Percentiles rank a stretch among this genome's conserved stretches.
These are phyloP conservation scores for Menura novaehollandiae DNA, from an alignment of 2,113 vertebrate species.

Conservation along the genomic window DNA sequence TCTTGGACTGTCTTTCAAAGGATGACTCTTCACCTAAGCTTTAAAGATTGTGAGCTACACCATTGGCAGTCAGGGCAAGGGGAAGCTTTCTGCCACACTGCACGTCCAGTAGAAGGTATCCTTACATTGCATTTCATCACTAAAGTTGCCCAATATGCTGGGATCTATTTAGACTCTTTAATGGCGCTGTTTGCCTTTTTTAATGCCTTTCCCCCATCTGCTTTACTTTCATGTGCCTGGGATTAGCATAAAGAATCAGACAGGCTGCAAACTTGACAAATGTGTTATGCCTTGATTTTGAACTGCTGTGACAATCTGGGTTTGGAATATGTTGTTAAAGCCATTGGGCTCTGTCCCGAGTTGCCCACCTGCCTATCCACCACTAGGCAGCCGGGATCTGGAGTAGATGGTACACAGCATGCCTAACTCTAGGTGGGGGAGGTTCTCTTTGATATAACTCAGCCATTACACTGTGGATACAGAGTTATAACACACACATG, in stretches of 20 bases:
- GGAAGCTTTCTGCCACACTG: background rate
- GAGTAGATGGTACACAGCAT: background rate
- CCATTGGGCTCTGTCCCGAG: background rate
- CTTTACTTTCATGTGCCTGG: slow-evolving; percentile 65
- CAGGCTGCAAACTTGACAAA: slow-evolving; percentile 72
- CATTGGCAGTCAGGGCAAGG: background rate
- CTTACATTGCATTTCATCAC: background rate
- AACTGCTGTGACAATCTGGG: slow-evolving; percentile 37
- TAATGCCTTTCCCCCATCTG: slow-evolving; percentile 71
- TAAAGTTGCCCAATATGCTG: slow-evolving; percentile 41
- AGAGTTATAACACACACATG: background rate
- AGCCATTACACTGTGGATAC: background rate
- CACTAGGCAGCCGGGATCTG: background rate
- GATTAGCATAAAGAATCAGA: slow-evolving; percentile 76
- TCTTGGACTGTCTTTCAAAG: background rate
- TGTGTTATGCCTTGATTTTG: slow-evolving; percentile 53
- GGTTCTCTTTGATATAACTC: slow-evolving; percentile 3
- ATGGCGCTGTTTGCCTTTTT: slow-evolving; percentile 33
- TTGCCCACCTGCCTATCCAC: slow-evolving; percentile 10
- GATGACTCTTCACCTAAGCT: background rate
- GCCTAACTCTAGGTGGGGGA: background rate
- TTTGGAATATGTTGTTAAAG: background rate
- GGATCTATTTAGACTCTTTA: slow-evolving; percentile 53
- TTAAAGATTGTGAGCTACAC: background rate
- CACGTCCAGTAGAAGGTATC: background rate